phyloP scores from a whole-genome alignment of 2,113 vertebrate genomes.

The Gymnocephalus cernua region DNA sequence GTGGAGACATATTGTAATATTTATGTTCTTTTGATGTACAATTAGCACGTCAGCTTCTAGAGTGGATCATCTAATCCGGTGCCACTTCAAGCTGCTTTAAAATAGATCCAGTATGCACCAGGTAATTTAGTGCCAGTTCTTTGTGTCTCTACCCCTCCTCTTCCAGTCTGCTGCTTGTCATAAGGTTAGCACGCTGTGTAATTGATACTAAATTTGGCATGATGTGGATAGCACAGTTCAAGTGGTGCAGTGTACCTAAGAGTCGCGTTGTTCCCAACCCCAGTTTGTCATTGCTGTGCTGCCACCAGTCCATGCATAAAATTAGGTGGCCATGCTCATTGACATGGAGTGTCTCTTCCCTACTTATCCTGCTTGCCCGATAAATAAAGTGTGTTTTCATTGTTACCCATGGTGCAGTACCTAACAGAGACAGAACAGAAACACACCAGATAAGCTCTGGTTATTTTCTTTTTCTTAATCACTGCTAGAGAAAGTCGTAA shows the following conservation, averaged over 20 bases:
- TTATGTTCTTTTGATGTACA: slow-evolving; percentile 69
- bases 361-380: slow-evolving; percentile 49
- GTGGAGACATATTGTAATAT: slow-evolving; percentile 60
- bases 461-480: slow-evolving; percentile 44
- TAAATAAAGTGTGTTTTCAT: slow-evolving; percentile 77
- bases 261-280: slow-evolving; percentile 60
- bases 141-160: slow-evolving; percentile 66
- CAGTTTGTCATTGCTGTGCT: slow-evolving; percentile 64
- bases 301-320: slow-evolving; percentile 74
- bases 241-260: slow-evolving; percentile 71
- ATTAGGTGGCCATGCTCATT: slow-evolving; percentile 69
- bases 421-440: slow-evolving; percentile 52
- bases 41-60: slow-evolving; percentile 68
- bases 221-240: slow-evolving; percentile 77
- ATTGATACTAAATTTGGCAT: slow-evolving; percentile 82
- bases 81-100: slow-evolving; percentile 71
- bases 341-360: slow-evolving; percentile 66
- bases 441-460: slow-evolving; percentile 74
- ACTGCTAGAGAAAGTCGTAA: slow-evolving; percentile 63
- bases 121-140: slow-evolving; percentile 77
- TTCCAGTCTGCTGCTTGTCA: slow-evolving; percentile 70
- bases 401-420: slow-evolving; percentile 55
- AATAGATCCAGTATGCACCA: slow-evolving; percentile 70
- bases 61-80: slow-evolving; percentile 70
- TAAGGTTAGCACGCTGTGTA: slow-evolving; percentile 78